Conservation (phyloP, 1,140 invertebrate genomes). For the Proctacanthus coquilletti region DNA sequence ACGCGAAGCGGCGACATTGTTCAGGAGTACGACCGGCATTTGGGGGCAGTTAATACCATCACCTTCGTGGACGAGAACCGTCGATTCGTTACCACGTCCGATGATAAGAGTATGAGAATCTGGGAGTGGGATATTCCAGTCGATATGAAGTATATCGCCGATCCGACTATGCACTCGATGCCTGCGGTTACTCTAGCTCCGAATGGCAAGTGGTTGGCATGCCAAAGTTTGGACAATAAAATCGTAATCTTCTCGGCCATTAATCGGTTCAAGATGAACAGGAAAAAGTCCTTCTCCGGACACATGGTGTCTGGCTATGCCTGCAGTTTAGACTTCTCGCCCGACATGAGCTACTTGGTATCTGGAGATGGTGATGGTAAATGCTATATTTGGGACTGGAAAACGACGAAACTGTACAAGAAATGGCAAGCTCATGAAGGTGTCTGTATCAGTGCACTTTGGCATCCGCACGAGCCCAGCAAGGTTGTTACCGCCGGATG, state of each 20-base stretch:
- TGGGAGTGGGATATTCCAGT: constrained; percentile 99
- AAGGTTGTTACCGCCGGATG: constrained; percentile 92
- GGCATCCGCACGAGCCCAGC: constrained; percentile 98
- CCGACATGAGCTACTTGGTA: constrained; percentile 97
- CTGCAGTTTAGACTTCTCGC: constrained; percentile 92
- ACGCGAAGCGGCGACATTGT: constrained; percentile 84
- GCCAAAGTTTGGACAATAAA: constrained; percentile 99
- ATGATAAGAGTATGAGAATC: constrained; percentile 95
- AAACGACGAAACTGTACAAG: constrained; percentile 92
- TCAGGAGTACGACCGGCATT: constrained; percentile 97
- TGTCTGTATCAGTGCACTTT: constrained; percentile 85
- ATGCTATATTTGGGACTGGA: constrained; percentile 99
- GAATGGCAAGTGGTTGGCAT: constrained; percentile 97
- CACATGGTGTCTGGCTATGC: constrained; percentile 99
- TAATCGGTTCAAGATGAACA: constrained; percentile 93
- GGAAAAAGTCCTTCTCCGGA: constrained; percentile 94
- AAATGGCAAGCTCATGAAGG: constrained; percentile 99
- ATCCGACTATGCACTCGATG: constrained; percentile 99
- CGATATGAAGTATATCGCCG: constrained; percentile 99
- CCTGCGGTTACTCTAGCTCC: constrained; percentile 87
- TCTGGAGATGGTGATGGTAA: constrained; percentile 99
- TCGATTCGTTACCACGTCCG: constrained; percentile 94
- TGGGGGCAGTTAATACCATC: constrained; percentile 96
- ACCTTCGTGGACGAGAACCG: constrained; percentile 98
- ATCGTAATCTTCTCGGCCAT: constrained; percentile 95